Conservation (phyloP, 2,888 invertebrate species). For the Caenorhabditis afra region DNA sequence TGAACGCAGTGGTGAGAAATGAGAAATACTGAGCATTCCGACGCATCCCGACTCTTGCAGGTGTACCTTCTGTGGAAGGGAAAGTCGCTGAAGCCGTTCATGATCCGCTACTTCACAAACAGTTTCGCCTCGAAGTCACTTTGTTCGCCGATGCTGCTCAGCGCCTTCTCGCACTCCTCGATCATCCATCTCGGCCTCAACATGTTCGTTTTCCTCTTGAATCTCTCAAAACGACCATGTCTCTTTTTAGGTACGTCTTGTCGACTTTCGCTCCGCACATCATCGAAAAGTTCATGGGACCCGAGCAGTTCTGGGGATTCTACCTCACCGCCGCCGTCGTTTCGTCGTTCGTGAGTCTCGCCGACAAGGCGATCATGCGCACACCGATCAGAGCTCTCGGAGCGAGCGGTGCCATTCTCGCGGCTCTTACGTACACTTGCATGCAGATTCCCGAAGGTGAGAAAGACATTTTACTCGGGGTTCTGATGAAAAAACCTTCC, state of each 20-base stretch:
- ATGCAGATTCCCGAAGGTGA: slow-evolving; percentile 88
- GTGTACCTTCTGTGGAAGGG: slow-evolving; percentile 72
- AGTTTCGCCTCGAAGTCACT: slow-evolving; percentile 82
- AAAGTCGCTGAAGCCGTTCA: slow-evolving; percentile 65
- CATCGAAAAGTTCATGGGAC: slow-evolving; percentile 71
- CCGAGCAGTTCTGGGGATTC: slow-evolving; percentile 86
- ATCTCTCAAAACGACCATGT: not conserved
- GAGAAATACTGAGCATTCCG: not conserved
- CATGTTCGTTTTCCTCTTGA: slow-evolving; percentile 89
- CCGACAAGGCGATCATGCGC: slow-evolving; percentile 87
- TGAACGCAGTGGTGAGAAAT: slow-evolving; percentile 53
- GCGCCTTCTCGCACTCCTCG: slow-evolving; percentile 95
- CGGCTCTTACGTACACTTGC: slow-evolving; percentile 90
- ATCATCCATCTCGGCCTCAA: slow-evolving; percentile 91
- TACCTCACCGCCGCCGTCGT: slow-evolving; percentile 88
- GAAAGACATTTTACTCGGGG: too few species aligned
- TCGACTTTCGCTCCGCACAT: slow-evolving; percentile 50
- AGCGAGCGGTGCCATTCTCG: slow-evolving; percentile 96
- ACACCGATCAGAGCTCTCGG: slow-evolving; percentile 90
- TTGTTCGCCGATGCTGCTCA: slow-evolving; percentile 92
- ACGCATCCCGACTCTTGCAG: slow-evolving; percentile 24
- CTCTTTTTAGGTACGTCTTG: slow-evolving; percentile 46
- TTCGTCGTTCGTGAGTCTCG: slow-evolving; percentile 89
- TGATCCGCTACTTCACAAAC: slow-evolving; percentile 79
- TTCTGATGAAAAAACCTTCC: not conserved